A percentile compares a stretch with the other conserved stretches of the same genome.
Conservation (phyloP, 2,888 invertebrate genomes). For the Drosophila mimica region DNA sequence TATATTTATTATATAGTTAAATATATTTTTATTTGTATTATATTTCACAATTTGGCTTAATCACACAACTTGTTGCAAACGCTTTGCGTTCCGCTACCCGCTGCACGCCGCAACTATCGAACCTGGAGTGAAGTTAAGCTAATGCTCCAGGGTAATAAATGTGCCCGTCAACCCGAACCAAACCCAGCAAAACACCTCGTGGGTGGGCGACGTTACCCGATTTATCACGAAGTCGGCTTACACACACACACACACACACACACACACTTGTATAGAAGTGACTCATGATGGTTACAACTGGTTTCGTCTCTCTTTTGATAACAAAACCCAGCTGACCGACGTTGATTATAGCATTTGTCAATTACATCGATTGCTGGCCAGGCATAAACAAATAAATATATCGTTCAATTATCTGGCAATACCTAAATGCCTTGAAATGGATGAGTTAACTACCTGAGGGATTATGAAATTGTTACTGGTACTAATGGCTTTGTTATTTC, state of each 20-base stretch:
- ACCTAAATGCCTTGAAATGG: slow-evolving; percentile 12
- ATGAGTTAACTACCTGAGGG: slow-evolving; percentile 23
- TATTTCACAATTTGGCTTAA: slow-evolving; percentile 24
- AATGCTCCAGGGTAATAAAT: slow-evolving; percentile 41
- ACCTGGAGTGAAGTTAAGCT: slow-evolving; percentile 47
- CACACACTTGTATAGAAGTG: slow-evolving; percentile 1
- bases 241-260: slow-evolving; percentile 32
- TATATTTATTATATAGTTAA: neutral
- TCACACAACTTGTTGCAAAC: slow-evolving; percentile 52
- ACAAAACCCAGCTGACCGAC: slow-evolving; percentile 25
- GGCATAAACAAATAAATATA: slow-evolving; percentile 2
- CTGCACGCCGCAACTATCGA: slow-evolving; percentile 53
- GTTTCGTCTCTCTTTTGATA: slow-evolving; percentile 48
- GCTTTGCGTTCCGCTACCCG: slow-evolving; percentile 21
- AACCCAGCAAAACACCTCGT: slow-evolving; percentile 21
- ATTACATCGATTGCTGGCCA: slow-evolving; percentile 9
- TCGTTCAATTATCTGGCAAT: slow-evolving; percentile 26
- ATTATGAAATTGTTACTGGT: slow-evolving; percentile 11
- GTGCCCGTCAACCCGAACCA: slow-evolving; percentile 40
- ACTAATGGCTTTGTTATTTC: slow-evolving; percentile 6
- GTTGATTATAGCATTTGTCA: slow-evolving; percentile 12
- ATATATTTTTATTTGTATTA: neutral
- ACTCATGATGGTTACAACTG: slow-evolving; percentile 38
- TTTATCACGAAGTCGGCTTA: slow-evolving; percentile 40
- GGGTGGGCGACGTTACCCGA: slow-evolving; percentile 46